Conservation (phyloP, 2,888 invertebrate genomes). For the Quadroppia sp. region DNA sequence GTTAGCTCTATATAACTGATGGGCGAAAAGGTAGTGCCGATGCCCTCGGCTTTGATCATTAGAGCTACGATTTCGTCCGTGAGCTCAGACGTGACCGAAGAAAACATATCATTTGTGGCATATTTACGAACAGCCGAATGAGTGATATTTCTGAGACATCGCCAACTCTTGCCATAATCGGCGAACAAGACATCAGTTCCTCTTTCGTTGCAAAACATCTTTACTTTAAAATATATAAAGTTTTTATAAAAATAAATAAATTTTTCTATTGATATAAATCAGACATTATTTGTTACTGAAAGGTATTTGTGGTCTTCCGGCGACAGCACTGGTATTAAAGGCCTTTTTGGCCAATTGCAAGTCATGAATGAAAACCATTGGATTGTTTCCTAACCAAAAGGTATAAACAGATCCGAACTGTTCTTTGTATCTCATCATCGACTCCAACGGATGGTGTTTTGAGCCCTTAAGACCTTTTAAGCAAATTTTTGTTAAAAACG, state of each 20-base stretch:
- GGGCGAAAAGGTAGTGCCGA: background rate
- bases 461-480: background rate
- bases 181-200: slow-evolving; percentile 1
- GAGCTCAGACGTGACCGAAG: background rate
- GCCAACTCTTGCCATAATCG: slow-evolving; percentile 14
- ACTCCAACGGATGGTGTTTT: background rate
- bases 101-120: background rate
- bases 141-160: background rate
- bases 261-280: background rate
- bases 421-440: background rate
- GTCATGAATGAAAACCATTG: slow-evolving; percentile 37
- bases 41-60: background rate
- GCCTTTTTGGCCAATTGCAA: background rate
- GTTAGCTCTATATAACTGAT: background rate
- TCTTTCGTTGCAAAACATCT: background rate
- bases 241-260: background rate
- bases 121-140: slow-evolving; percentile 25
- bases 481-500: background rate
- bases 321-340: background rate
- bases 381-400: slow-evolving; percentile 32
- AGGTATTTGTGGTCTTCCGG: slow-evolving; percentile 11
- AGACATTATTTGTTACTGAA: background rate
- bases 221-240: background rate
- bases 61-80: background rate
- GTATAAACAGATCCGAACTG: slow-evolving; percentile 30